A percentile compares a stretch with the other conserved stretches of the same genome.
These are phyloP conservation scores for Semnornis frantzii DNA, from an alignment of 2,113 vertebrate genomes.

Conservation along the genomic window DNA sequence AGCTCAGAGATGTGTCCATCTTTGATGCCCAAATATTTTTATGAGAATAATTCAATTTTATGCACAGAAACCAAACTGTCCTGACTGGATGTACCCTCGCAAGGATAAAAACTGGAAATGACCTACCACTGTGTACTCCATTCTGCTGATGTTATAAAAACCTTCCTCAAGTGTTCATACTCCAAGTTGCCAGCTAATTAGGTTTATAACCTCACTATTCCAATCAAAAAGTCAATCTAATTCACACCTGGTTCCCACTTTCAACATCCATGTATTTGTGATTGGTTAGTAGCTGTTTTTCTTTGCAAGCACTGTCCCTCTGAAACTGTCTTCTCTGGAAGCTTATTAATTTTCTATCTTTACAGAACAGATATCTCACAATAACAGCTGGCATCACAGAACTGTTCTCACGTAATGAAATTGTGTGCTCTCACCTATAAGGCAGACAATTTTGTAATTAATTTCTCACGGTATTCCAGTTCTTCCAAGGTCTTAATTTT, in stretches of 20 bases:
- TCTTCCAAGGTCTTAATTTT: background rate
- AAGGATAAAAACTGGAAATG: background rate
- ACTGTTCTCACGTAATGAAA: background rate
- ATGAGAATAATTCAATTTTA: background rate
- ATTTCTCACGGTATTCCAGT: background rate
- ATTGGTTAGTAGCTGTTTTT: background rate
- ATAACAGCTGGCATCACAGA: background rate
- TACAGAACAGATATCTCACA: background rate
- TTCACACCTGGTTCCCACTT: background rate
- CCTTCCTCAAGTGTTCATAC: background rate
- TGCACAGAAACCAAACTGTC: background rate
- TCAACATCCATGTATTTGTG: background rate
- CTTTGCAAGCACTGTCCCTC: background rate
- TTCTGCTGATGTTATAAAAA: background rate
- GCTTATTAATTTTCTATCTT: background rate
- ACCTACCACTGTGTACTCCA: background rate
- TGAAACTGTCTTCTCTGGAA: background rate
- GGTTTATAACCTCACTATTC: background rate
- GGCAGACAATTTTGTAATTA: background rate
- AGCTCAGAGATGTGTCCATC: background rate
- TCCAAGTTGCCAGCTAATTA: background rate
- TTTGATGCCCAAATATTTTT: background rate
- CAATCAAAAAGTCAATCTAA: background rate
- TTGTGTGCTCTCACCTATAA: background rate
- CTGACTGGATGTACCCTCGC: background rate